Base-by-base conservation (phyloP, 2,113 vertebrate species). In the Seriola rivoliana region DNA sequence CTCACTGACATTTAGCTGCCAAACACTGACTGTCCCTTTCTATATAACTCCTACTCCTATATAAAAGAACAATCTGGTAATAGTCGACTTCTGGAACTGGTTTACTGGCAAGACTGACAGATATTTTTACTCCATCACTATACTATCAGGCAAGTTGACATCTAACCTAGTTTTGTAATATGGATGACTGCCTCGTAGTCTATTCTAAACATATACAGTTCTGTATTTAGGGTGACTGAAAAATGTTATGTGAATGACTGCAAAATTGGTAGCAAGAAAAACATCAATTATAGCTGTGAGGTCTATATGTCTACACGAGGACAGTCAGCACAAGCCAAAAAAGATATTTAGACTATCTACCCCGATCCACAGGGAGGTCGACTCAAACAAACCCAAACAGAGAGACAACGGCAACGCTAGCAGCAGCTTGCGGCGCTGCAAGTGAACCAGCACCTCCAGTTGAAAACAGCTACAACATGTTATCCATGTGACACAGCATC, bases 1-100 rank as follows among this genome's bases (percentile, higher is more conserved):
- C 52, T 55, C 5, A 5, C 21, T 91, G 86, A 86, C 86, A 89
- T 91, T 92, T 85, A 70, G 82, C 80, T 81, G 72, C 70, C 77
- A 73, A 64, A 72, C 57, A 82, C 80, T 54, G 71, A 81, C 79
- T 57, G 34, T 80, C 70, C 77, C 40, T 67, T 78, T 77, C 55
- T 12, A 34, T 84, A 58, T 80, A 34, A 62, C 70, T 83, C 78
- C 12, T 29, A 29, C 29, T 32, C n/a, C 38, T 54, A 11, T 48
- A 62, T 63, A 3, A 54, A 46, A 46, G 48, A 68, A 3, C 46
- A 63, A 36, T 36, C 55, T 67, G 57, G 57, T 50, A 23, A 81
- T 54, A 34, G 67, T 38, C 38, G 16, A 50, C 38, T 66, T 16
- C 21, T 17, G n/a, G 13, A 58, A 9, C 52, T 70, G 58, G 48